Evolutionary conservation across 2,888 invertebrate species (phyloP).

Genomic region (Caenorhabditis sp.): DNA sequence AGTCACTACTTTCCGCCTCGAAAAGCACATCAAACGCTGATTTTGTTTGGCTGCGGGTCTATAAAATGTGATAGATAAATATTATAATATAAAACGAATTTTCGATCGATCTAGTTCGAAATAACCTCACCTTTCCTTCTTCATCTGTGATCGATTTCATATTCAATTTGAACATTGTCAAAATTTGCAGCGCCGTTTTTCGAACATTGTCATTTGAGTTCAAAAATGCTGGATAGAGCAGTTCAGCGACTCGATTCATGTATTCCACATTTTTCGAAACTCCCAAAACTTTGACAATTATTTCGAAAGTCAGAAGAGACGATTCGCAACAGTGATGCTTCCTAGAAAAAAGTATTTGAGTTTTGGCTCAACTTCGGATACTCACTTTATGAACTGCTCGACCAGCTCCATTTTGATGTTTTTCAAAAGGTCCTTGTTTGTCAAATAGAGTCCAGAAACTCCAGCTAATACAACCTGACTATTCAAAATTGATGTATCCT

Average conservation of each 20-base stretch:
- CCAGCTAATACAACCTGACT: constrained; percentile 20
- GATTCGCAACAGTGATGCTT: constrained; percentile 33
- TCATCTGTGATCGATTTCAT: constrained; percentile 31
- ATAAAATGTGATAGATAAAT: background rate
- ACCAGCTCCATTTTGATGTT: constrained; percentile 16
- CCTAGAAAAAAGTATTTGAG: constrained; percentile 7
- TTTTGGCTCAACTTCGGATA: background rate
- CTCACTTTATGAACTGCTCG: constrained; percentile 25
- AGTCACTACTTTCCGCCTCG: constrained; percentile 79
- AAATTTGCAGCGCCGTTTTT: constrained; percentile 45
- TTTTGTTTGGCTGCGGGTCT: constrained; percentile 11
- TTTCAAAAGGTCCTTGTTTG: constrained; percentile 14
- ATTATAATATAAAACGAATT: too few relatives aligned
- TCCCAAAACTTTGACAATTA: constrained; percentile 30
- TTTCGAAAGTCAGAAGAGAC: constrained; percentile 30
- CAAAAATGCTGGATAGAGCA: constrained; percentile 33
- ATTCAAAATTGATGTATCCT: constrained; percentile 5
- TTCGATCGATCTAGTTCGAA: too few relatives aligned
- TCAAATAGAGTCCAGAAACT: constrained; percentile 25
- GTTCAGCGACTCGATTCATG: constrained; percentile 26
- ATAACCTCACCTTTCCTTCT: constrained; percentile 16
- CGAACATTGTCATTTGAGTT: constrained; percentile 38
- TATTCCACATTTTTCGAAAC: constrained; percentile 21
- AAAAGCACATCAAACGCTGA: constrained; percentile 56
- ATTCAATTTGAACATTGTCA: constrained; percentile 41